Base-by-base conservation (phyloP, 2,888 invertebrate genomes). In the Philereme transversata region DNA sequence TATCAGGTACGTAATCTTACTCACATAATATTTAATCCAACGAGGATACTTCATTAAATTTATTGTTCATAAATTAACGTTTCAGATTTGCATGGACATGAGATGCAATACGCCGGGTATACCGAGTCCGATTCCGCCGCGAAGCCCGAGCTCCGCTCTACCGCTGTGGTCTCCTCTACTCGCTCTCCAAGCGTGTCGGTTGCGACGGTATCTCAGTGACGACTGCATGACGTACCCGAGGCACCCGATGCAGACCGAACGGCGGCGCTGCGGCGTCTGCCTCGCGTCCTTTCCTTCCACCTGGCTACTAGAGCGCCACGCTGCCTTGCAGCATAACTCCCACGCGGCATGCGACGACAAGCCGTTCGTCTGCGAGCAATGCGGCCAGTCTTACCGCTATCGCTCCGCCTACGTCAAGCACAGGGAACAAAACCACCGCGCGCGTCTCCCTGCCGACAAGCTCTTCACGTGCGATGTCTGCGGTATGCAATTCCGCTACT, bases 401-500 rank as follows among this genome's bases (percentile, higher is more conserved):
- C 94, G 97, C 62, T 97, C 97, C 45, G 97, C 97, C 41, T 92
- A 92, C 68, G 91, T 92, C 51, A 92, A 92, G 79, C 97, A 97
- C 81, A 95, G 97, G 55, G 97, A 97, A 82, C 97, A 97, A 82
- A 97, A 97, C 81, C 97, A 97, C 80, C 95, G 97, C 22, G 97
- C 97, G 4, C 93, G 97, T 11, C 92, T 97, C 48, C 97, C 97
- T 3, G 97, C 97, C 35, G 97, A 97, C 84, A 97, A 97, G 84
- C 94, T 97, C 11, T 97, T 97, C 88, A 97, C 97, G 22, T 97
- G 97, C 81, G 97, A 97, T 79, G 97, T 97, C 4, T 97, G 97
- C 84, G 97, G 97, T 63, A 97, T 97, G 97, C 97, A 97, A 83
- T 97, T 97, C 70, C 94, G 97, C 69, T 97, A 97, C 84, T 93